Conservation (phyloP, 2,113 vertebrate species). For the Cottus gobio region DNA sequence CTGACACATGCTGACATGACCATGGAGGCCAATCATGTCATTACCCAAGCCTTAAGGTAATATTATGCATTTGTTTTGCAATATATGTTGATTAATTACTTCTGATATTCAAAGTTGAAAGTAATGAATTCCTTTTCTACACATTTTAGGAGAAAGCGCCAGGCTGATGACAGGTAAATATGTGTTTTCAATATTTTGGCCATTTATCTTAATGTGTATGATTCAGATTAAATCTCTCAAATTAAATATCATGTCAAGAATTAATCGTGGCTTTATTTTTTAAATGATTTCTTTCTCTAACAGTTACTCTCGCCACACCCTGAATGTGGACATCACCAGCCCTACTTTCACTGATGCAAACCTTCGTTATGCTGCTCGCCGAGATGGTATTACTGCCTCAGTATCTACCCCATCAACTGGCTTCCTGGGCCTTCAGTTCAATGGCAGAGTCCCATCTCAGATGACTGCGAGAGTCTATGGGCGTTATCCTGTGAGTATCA, state of each 20-base stretch:
- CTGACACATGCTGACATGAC: constrained; percentile 87
- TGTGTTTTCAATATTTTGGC: not conserved
- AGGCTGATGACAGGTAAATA: constrained; percentile 62
- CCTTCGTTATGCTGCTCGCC: constrained; percentile 69
- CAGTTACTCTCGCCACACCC: constrained; percentile 74
- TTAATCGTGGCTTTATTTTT: not conserved
- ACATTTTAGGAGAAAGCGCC: constrained; percentile 57
- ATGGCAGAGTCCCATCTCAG: constrained; percentile 44
- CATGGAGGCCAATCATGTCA: constrained; percentile 78
- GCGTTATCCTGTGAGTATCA: constrained; percentile 83
- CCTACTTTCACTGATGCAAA: constrained; percentile 85
- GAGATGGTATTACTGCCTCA: constrained; percentile 68
- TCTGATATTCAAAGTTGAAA: not conserved
- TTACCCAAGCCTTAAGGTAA: constrained; percentile 81
- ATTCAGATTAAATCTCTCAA: not conserved
- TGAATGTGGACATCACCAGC: constrained; percentile 86
- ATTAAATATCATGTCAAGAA: not conserved
- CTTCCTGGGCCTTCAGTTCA: constrained; percentile 79
- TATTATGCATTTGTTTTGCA: not conserved
- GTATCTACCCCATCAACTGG: constrained; percentile 85
- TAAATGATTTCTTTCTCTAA: constrained; percentile 33
- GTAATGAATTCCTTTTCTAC: not conserved
- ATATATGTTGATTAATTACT: not conserved
- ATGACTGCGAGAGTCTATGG: constrained; percentile 83
- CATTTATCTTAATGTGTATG: not conserved